phyloP scores from a whole-genome alignment of 1,140 invertebrate genomes.

The Ganaspis sp. region DNA sequence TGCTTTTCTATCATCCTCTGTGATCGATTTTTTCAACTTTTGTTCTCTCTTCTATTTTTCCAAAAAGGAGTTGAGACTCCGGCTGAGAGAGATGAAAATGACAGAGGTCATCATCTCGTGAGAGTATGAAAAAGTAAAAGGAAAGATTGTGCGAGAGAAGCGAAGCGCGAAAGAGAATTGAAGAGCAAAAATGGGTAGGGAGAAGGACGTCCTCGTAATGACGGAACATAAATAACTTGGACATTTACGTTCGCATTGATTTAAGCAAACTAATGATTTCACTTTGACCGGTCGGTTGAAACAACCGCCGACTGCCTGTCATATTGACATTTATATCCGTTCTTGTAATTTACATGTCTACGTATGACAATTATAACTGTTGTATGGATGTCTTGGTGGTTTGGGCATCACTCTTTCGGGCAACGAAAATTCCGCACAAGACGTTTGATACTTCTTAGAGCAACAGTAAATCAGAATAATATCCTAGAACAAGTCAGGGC shows the following conservation, averaged over 20 bases:
- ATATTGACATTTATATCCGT: conserved; percentile 75
- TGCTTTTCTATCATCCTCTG: too few relatives aligned
- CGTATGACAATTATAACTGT: conserved; percentile 70
- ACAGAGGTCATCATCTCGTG: conserved; percentile 41
- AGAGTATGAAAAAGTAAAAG: conserved; percentile 48
- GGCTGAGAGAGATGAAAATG: conserved; percentile 49
- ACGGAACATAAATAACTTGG: conserved; percentile 76
- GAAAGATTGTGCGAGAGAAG: not conserved
- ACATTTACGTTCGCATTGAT: conserved; percentile 77
- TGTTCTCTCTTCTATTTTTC: conserved; percentile 19
- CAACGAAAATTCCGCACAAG: not conserved
- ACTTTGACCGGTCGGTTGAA: conserved; percentile 73
- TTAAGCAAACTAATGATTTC: conserved; percentile 78
- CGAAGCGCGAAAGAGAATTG: conserved; percentile 31
- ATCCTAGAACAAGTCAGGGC: not conserved
- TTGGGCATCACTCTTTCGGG: not conserved
- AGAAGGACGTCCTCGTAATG: conserved; percentile 74
- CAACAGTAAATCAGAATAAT: conserved; percentile 1
- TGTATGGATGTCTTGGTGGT: not conserved
- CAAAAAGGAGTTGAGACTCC: conserved; percentile 35
- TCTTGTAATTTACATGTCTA: conserved; percentile 75
- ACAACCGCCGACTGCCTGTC: conserved; percentile 68
- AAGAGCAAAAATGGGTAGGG: conserved; percentile 53
- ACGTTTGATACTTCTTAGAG: conserved; percentile 10
- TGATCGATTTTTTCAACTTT: too few relatives aligned